phyloP scores from a whole-genome alignment of 2,797 vertebrate genomes.

The Pangasius sanitwongsei region DNA sequence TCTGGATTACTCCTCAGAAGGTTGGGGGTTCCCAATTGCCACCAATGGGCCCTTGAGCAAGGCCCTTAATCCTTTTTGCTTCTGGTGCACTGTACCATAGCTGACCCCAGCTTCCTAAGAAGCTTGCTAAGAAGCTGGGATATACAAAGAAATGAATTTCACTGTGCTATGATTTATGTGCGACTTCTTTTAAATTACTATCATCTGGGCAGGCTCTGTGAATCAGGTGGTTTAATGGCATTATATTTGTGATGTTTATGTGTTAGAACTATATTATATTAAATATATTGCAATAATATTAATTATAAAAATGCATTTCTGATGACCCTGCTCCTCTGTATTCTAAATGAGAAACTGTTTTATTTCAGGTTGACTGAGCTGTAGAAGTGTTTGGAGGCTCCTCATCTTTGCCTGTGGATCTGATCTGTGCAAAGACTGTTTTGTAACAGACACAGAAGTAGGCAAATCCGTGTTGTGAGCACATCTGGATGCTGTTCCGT shows the following conservation, averaged over 20 bases:
- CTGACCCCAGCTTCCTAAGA: not conserved
- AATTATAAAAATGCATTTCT: not conserved
- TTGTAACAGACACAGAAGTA: not conserved
- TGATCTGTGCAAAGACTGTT: conserved; percentile 2
- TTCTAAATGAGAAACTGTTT: conserved; percentile 14
- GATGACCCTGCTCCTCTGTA: not conserved
- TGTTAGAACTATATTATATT: not conserved
- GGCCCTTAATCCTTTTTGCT: not conserved
- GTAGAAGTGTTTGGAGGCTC: not conserved
- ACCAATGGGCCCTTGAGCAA: not conserved
- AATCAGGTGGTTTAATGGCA: not conserved
- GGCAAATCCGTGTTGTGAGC: not conserved
- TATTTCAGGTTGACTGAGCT: conserved; percentile 31
- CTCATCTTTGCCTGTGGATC: not conserved
- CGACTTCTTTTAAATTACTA: not conserved
- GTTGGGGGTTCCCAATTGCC: not conserved
- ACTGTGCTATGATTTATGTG: not conserved
- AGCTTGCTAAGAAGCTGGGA: not conserved
- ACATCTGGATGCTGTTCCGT: conserved; percentile 55
- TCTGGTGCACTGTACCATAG: not conserved
- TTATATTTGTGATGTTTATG: not conserved
- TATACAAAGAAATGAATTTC: not conserved
- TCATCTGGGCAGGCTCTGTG: not conserved
- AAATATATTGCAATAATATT: no score
- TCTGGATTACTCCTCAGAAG: not conserved